phyloP scores from a whole-genome alignment of 2,888 invertebrate species.

The Entomobrya proxima region DNA sequence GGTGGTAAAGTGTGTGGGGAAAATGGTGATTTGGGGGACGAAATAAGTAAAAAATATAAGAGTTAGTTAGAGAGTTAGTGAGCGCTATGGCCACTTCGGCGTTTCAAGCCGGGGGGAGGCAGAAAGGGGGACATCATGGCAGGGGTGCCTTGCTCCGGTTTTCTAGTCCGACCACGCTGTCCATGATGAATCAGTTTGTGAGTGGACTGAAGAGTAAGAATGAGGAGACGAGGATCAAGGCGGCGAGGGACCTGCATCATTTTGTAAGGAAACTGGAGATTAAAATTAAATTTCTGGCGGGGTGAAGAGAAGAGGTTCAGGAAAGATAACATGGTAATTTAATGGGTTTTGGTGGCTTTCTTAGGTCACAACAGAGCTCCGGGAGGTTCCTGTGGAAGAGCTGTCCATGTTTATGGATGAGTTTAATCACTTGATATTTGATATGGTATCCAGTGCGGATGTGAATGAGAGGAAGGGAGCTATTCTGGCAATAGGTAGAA shows the following conservation, averaged over 20 bases:
- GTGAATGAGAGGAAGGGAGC: constrained; percentile 97
- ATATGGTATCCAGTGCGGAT: constrained; percentile 96
- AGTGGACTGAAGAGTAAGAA: constrained; percentile 91
- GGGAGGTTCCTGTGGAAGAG: constrained; percentile 93
- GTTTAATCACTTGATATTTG: constrained; percentile 95
- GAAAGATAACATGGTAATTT: no score
- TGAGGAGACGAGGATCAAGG: constrained; percentile 89
- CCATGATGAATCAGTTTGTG: constrained; percentile 87
- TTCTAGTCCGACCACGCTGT: constrained; percentile 71
- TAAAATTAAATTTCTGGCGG: neutral
- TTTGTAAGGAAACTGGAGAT: constrained; percentile 85
- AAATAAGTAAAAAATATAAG: no score
- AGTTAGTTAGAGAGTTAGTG: no score
- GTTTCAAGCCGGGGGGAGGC: constrained; percentile 46
- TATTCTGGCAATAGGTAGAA: constrained; percentile 90
- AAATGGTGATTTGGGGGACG: no score
- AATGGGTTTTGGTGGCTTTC: neutral
- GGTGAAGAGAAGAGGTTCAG: no score
- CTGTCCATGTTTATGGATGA: constrained; percentile 94
- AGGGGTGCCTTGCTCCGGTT: constrained; percentile 60
- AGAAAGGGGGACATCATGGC: constrained; percentile 49
- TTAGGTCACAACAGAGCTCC: constrained; percentile 87
- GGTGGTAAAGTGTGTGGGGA: no score
- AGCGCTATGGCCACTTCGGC: constrained; percentile 35
- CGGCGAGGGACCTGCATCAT: constrained; percentile 91